Evolutionary conservation across 2,113 vertebrate species (phyloP).

Genomic region (Agapornis roseicollis): DNA sequence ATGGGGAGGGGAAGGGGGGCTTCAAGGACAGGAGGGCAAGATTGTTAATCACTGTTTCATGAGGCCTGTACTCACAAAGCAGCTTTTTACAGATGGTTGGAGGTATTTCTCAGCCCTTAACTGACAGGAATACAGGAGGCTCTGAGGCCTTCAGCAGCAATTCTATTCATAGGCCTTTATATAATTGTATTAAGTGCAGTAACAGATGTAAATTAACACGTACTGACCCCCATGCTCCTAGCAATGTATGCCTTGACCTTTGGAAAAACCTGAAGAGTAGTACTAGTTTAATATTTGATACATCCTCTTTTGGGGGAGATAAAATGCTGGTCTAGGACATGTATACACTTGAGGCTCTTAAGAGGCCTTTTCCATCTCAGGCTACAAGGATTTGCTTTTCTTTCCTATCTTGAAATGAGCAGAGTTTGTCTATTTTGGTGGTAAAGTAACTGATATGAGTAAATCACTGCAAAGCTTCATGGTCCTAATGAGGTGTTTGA

Average conservation of each 20-base stretch:
- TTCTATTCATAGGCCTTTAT: conserved; percentile 51
- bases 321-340: not conserved
- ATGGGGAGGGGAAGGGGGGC: not conserved
- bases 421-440: not conserved
- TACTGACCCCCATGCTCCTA: not conserved
- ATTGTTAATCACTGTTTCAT: conserved; percentile 37
- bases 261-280: conserved; percentile 20
- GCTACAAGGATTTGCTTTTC: not conserved
- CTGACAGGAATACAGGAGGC: conserved; percentile 30
- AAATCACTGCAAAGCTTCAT: not conserved
- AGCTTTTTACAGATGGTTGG: conserved; percentile 52
- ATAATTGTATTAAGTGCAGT: conserved; percentile 47
- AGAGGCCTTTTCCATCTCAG: not conserved
- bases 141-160: conserved; percentile 55
- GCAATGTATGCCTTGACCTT: conserved; percentile 11
- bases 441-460: not conserved
- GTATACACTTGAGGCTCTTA: not conserved
- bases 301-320: conserved; percentile 1
- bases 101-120: conserved; percentile 34
- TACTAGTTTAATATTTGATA: not conserved
- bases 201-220: conserved; percentile 36
- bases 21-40: not conserved
- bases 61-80: not conserved
- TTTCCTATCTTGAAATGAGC: not conserved
- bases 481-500: not conserved